Evolutionary conservation across 1,140 invertebrate species (phyloP), one percentile per base, ranked within the genome.

Genomic region (Dendrolimus kikuchii): DNA sequence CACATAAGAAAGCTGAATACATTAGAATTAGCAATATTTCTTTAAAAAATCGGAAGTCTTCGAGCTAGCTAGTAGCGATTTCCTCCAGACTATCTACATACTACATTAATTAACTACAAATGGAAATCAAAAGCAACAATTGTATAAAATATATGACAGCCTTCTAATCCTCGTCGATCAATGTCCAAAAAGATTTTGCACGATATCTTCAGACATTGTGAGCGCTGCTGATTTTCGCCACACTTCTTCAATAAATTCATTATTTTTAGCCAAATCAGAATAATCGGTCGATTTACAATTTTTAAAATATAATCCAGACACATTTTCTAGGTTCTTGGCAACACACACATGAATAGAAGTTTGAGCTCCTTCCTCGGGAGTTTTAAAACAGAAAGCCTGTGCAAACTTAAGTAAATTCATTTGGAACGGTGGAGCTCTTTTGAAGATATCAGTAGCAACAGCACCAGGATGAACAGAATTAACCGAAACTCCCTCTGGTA

Each of bases 301-400:
- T n/a, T 58, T 45, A 46, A 79, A 88, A 65, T 87, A 86, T 43
- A 72, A 55, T 9, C 86, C 87, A 6, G 74, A 66, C 7, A 64
- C 52, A 44, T 66, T 48, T 36, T 66, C 57, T 5, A 83, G 36
- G 7, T 70, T 59, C 9, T 74, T 64, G 40, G 70, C 59, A 0
- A 81, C 66, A 51, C 67, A 73, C 7, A 78, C 43, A 58, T 84
- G 74, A 7, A 94, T 88, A 0, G 83, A 83, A 0, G 93, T 93
- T 60, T 94, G 92, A 0, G 92, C 92, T 2, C 93, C 93, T 70
- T 92, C 88, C 53, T 86, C 73, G 0, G 89, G 64, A 5, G 83
- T 89, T 64, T 92, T 91, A 56, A 90, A 89, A 79, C 57, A 49
- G 47, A 52, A 39, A 86, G 65, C 23, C 88, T 66, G 4, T 5